A percentile compares a stretch with the other conserved stretches of the same genome.
phyloP scores from a whole-genome alignment of 2,888 invertebrate species.

The Ichneumon xanthorius region DNA sequence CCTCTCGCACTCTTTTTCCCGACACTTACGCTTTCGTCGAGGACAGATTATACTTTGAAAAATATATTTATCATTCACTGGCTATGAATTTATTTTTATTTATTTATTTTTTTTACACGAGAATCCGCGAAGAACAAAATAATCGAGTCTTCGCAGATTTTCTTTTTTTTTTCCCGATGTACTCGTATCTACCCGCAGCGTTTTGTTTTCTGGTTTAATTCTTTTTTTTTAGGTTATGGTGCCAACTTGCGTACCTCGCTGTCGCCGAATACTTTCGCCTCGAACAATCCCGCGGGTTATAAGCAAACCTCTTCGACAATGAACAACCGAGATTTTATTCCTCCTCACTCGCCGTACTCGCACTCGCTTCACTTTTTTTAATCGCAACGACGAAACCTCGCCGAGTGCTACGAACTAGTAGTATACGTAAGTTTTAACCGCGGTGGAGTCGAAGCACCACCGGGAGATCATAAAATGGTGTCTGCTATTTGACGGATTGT shows the following conservation, averaged over 20 bases:
- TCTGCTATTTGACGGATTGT: conserved; percentile 81
- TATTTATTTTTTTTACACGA: conserved; percentile 22
- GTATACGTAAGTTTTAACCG: conserved; percentile 61
- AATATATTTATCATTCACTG: conserved; percentile 31
- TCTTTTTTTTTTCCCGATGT: conserved; percentile 4
- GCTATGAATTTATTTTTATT: not conserved
- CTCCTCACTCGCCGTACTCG: not conserved
- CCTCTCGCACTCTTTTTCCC: conserved; percentile 8
- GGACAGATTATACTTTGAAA: conserved; percentile 41
- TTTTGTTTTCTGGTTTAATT: not conserved
- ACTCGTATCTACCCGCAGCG: not conserved
- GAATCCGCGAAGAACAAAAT: conserved; percentile 12
- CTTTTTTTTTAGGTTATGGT: conserved; percentile 57
- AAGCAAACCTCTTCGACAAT: conserved; percentile 5
- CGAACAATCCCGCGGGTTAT: not conserved
- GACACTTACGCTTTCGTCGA: not conserved
- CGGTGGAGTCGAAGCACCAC: conserved; percentile 59
- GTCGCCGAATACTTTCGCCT: conserved; percentile 2
- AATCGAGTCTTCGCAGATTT: not conserved
- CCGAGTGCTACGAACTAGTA: conserved; percentile 16
- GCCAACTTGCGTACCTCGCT: conserved; percentile 4
- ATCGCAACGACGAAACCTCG: not conserved
- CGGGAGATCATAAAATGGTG: conserved; percentile 69
- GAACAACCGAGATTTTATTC: not conserved
- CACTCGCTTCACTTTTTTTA: not conserved